Percentiles rank a stretch among this genome's conserved stretches.
These are phyloP conservation scores for Brotula barbata DNA, from an alignment of 2,797 vertebrate species.

Conservation along the genomic window DNA sequence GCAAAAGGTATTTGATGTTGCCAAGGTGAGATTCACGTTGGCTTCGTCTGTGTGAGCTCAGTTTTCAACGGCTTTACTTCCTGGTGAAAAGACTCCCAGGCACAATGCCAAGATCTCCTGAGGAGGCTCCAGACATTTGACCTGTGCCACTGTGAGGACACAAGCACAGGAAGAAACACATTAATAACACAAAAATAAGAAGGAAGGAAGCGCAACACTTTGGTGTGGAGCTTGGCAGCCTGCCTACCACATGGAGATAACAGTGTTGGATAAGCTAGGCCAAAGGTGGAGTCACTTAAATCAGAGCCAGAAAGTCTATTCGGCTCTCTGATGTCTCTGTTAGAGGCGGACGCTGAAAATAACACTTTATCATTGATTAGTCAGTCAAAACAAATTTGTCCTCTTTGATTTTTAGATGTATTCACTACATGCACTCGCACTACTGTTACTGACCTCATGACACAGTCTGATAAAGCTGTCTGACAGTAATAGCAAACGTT, in stretches of 20 bases:
- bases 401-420: constrained; percentile 31
- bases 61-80: constrained; percentile 27
- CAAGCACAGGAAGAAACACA: constrained; percentile 40
- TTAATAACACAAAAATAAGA: constrained; percentile 21
- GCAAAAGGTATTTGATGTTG: constrained; percentile 8
- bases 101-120: constrained; percentile 27
- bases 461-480: constrained; percentile 45
- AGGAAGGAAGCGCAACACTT: constrained; percentile 13
- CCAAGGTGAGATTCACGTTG: constrained; percentile 7
- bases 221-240: constrained; percentile 29
- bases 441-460: constrained; percentile 53
- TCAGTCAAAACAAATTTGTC: constrained; percentile 43
- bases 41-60: constrained; percentile 33
- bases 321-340: constrained; percentile 24
- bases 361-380: constrained; percentile 31
- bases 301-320: constrained; percentile 10
- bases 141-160: constrained; percentile 31
- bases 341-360: constrained; percentile 30
- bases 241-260: constrained; percentile 33
- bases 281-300: constrained; percentile 45
- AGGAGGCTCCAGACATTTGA: constrained; percentile 40
- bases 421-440: constrained; percentile 24
- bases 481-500: constrained; percentile 51
- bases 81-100: constrained; percentile 9
- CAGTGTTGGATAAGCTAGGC: neutral